Evolutionary conservation across 2,797 vertebrate genomes (phyloP), one percentile per base, ranked within the genome.

Genomic region (Hippocampus kuda): DNA sequence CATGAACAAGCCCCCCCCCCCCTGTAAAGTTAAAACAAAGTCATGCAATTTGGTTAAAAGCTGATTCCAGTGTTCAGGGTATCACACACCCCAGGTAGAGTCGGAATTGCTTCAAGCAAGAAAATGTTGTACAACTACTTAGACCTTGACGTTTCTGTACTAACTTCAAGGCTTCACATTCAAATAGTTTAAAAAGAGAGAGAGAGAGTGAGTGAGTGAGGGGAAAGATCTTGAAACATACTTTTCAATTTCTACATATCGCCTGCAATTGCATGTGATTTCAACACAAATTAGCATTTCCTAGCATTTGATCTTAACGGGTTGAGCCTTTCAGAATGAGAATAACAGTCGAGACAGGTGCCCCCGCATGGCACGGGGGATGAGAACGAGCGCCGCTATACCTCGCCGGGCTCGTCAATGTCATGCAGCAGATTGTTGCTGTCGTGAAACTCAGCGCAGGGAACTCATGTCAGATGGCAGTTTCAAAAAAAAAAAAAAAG

Each of bases 401-500:
- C 72, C 80, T 78, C 73, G n/a, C 41, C 81, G 11, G 72, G 75
- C 76, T 87, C 82, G 20, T 88, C 88, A 88, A 84, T 86, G 87
- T 89, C 86, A 88, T 80, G 2, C 30, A 69, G 70, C 86, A 87
- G 85, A 88, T 87, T 86, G 85, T 79, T 74, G 76, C 75, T 83
- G 87, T 88, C 88, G 18, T 84, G 81, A 75, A 84, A 77, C 78
- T 77, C 72, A 41, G 79, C 77, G 8, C 20, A 72, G 70, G 75
- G 75, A 85, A 82, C 78, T 84, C 86, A 84, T 86, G 86, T 80
- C 80, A 81, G 82, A 86, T 87, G 88, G 86, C 85, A 79, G 85
- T 75, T 44, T 76, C 74, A 72, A 68, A 72, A 49, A 18, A 49
- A 20, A 20, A 1, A 49, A 49, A 5, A 5, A 34, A 34, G 5